phyloP scores from a whole-genome alignment of 2,888 invertebrate genomes.

The Odontothrips loti region DNA sequence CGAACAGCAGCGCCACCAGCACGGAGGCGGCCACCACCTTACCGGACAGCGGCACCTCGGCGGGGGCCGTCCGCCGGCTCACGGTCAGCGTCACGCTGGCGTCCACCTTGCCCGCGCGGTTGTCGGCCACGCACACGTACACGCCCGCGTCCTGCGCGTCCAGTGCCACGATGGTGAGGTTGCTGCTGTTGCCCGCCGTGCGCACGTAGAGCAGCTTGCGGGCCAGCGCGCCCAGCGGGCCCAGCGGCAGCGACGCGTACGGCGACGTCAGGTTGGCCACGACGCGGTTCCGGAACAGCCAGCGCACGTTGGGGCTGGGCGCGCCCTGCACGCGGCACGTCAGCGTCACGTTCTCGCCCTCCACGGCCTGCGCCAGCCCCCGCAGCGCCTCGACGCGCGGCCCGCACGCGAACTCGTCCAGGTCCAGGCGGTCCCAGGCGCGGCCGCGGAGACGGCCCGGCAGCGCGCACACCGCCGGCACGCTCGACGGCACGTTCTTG shows the following conservation, averaged over 20 bases:
- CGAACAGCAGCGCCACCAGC: slow-evolving; percentile 59
- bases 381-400: slow-evolving; percentile 63
- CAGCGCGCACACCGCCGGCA: slow-evolving; percentile 64
- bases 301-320: slow-evolving; percentile 67
- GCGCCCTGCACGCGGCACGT: slow-evolving; percentile 66
- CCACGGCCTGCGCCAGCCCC: slow-evolving; percentile 59
- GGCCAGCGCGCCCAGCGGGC: slow-evolving; percentile 48
- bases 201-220: slow-evolving; percentile 60
- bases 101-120: slow-evolving; percentile 72
- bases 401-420: slow-evolving; percentile 75
- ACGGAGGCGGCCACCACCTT: slow-evolving; percentile 63
- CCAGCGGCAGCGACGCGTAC: slow-evolving; percentile 37
- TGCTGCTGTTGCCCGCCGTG: slow-evolving; percentile 64
- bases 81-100: slow-evolving; percentile 69
- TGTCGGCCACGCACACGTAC: slow-evolving; percentile 74
- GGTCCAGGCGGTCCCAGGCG: slow-evolving; percentile 69
- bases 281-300: slow-evolving; percentile 66
- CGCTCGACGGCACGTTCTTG: slow-evolving; percentile 68
- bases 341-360: slow-evolving; percentile 69
- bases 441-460: slow-evolving; percentile 61
- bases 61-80: slow-evolving; percentile 39
- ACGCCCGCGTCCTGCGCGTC: slow-evolving; percentile 69
- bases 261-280: slow-evolving; percentile 54
- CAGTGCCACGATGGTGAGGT: slow-evolving; percentile 66
- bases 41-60: slow-evolving; percentile 52